phyloP scores from a whole-genome alignment of 2,888 invertebrate genomes.

The Nasonia oneida region DNA sequence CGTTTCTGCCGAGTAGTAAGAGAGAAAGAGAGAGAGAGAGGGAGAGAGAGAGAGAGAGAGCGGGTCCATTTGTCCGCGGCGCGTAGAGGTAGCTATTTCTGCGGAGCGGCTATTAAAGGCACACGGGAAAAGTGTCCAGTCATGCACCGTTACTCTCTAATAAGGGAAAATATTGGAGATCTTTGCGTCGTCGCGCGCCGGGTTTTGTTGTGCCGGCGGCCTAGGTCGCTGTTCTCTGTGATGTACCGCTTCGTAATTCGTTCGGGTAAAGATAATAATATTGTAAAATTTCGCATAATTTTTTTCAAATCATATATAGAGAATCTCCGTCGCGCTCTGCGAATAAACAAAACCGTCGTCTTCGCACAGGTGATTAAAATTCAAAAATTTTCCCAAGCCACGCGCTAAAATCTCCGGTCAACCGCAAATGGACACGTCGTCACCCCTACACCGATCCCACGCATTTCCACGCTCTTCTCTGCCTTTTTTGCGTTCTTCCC shows the following conservation, averaged over 20 bases:
- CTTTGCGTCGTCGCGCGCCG: background rate
- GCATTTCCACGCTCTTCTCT: conserved; percentile 68
- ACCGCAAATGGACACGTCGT: conserved; percentile 79
- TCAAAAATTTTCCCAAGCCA: conserved; percentile 53
- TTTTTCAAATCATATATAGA: too few relatives aligned
- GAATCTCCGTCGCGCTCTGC: too few relatives aligned
- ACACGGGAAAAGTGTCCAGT: background rate
- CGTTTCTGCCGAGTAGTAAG: background rate
- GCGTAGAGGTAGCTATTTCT: background rate
- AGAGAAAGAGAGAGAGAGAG: too few relatives aligned
- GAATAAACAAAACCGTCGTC: background rate
- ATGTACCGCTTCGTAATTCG: too few relatives aligned
- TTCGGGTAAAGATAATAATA: background rate
- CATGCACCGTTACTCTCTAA: background rate
- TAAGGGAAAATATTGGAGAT: background rate
- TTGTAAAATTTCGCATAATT: too few relatives aligned
- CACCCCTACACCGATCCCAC: conserved; percentile 73
- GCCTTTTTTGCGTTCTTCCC: conserved; percentile 53
- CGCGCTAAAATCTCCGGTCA: conserved; percentile 70
- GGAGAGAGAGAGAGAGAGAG: too few relatives aligned
- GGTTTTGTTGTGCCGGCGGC: background rate
- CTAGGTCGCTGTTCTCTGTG: too few relatives aligned
- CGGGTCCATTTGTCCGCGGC: background rate
- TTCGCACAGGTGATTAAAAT: conserved; percentile 7
- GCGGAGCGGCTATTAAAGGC: background rate